Conservation (phyloP, 2,113 vertebrate species). For the Ramphastos sulfuratus region DNA sequence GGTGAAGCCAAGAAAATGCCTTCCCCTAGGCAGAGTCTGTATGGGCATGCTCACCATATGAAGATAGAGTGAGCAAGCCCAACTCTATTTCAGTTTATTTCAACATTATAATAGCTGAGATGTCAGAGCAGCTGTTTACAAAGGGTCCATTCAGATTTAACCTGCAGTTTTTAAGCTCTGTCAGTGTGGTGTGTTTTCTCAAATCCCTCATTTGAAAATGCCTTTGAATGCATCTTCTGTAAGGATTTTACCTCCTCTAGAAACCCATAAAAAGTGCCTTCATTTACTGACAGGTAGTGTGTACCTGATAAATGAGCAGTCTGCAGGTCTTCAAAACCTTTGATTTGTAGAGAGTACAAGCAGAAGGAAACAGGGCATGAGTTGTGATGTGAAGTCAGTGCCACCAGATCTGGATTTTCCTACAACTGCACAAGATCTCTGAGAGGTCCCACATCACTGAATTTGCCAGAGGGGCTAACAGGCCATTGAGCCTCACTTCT, state of each 20-base stretch:
- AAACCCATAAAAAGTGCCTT: background rate
- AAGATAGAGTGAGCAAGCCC: background rate
- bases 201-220: background rate
- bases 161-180: background rate
- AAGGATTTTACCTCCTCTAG: background rate
- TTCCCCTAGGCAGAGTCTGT: background rate
- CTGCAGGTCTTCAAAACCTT: background rate
- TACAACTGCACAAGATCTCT: background rate
- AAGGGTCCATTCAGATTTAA: background rate
- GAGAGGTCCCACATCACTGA: background rate
- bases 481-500: background rate
- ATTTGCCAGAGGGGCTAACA: background rate
- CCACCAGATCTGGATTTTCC: background rate
- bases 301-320: background rate
- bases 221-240: background rate
- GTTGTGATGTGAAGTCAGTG: background rate
- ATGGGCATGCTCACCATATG: background rate
- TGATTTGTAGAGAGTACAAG: background rate
- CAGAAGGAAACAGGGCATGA: background rate
- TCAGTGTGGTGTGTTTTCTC: background rate
- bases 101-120: background rate
- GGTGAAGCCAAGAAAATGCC: background rate
- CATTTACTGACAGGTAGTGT: background rate
- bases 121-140: background rate
- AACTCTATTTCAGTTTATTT: background rate